A percentile compares a stretch with the other conserved stretches of the same genome.
Evolutionary conservation across 2,888 invertebrate genomes (phyloP).

Genomic region (Lacanobia wlatinum): DNA sequence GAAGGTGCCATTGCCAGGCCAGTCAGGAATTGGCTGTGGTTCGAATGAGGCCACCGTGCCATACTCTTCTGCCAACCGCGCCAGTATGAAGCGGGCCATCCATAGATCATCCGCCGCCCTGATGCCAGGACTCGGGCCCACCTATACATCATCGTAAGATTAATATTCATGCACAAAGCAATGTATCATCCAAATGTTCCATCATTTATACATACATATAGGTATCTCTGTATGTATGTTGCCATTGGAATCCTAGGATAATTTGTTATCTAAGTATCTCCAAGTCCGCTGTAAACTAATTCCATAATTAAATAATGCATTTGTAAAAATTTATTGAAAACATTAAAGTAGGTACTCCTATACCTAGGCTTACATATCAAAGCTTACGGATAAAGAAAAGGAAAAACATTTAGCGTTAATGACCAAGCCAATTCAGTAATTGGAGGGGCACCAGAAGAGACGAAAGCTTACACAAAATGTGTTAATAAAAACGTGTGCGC

Average conservation of each 20-base stretch:
- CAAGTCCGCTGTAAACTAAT: too few species aligned
- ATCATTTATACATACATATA: slow-evolving; percentile 13
- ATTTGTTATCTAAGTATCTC: too few species aligned
- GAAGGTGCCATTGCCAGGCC: slow-evolving; percentile 98
- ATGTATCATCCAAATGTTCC: slow-evolving; percentile 21
- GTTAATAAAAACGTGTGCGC: not conserved
- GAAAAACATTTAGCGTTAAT: not conserved
- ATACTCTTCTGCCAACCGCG: slow-evolving; percentile 97
- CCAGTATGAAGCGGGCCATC: slow-evolving; percentile 96
- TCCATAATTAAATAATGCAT: too few species aligned
- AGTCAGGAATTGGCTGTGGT: slow-evolving; percentile 94
- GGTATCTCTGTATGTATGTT: not conserved
- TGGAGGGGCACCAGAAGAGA: not conserved
- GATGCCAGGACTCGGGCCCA: slow-evolving; percentile 97
- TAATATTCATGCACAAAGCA: slow-evolving; percentile 17
- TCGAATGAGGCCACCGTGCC: slow-evolving; percentile 93
- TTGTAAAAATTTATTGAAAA: too few species aligned
- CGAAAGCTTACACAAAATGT: not conserved
- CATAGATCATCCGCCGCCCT: slow-evolving; percentile 96
- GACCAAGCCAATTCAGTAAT: not conserved
- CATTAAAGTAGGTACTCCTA: too few species aligned
- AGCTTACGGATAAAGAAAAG: not conserved
- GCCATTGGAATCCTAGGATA: too few species aligned
- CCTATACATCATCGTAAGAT: slow-evolving; percentile 82
- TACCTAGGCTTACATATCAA: not conserved